Evolutionary conservation across 2,888 invertebrate genomes (phyloP), one percentile per base, ranked within the genome.

Genomic region (Dolichopus griseipennis): DNA sequence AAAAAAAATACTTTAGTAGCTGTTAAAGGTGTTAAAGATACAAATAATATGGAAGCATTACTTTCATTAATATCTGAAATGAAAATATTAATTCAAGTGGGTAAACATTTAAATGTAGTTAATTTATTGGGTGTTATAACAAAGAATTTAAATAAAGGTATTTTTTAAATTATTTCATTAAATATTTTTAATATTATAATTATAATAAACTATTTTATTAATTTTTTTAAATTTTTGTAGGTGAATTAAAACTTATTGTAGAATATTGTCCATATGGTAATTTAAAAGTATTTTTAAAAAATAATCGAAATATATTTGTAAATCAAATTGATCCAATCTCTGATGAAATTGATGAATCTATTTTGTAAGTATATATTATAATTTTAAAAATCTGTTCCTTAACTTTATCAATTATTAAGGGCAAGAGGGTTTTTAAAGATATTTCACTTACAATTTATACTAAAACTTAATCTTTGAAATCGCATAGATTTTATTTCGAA

Each of bases 121-220:
- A 95, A 95, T 81, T 84, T 95, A 67, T 84, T 95, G 10, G 96
- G 95, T 67, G 95, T 95, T 43, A 92, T 92, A 74, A 95, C 95
- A 0, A 91, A 90, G 78, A 89, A 92, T 78, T 88, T 93, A 68
- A 86, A 86, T 8, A 92, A 92, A 86, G 87, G 93, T 93, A 83
- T 83, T 8, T 8, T 8, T 8, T 8, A 37, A 37, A 37, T 6
- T 8, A 37, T 37, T 8, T 10, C 37, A 37, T 37, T 37, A 6
- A 37, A 37, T 8, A n/a, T n/a, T n/a, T n/a, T n/a, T n/a, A n/a
- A n/a, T n/a, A n/a, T n/a, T 83, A 86, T 12, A 20, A 6, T 61
- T n/a, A 2, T 63, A 9, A 1, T 22, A 22, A 22, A 20, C 1
- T 6, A 20, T 22, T 22, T 27, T n/a, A 63, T 27, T 5, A 22